Evolutionary conservation across 2,113 vertebrate genomes (phyloP).

Genomic region (Tachysurus fulvidraco): DNA sequence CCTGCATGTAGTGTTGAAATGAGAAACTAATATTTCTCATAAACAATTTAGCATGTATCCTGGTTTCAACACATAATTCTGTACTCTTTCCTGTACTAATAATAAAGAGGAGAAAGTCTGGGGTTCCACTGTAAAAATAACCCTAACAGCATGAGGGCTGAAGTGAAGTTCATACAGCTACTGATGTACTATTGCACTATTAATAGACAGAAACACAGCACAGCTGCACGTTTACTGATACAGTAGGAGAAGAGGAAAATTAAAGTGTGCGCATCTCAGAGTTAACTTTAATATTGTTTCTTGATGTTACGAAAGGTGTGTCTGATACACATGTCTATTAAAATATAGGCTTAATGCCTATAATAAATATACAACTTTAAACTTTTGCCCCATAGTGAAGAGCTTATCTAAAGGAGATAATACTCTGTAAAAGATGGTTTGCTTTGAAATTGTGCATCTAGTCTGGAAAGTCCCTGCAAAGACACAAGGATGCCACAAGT

Average conservation of each 20-base stretch:
- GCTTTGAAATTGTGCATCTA: not conserved
- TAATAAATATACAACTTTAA: no score
- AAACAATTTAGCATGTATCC: not conserved
- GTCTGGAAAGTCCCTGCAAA: not conserved
- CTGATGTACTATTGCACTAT: slow-evolving; percentile 32
- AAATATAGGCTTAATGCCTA: not conserved
- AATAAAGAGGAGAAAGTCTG: slow-evolving; percentile 5
- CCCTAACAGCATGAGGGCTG: not conserved
- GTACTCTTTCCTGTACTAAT: not conserved
- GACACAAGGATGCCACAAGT: not conserved
- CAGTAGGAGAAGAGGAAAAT: not conserved
- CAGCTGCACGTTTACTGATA: slow-evolving; percentile 36
- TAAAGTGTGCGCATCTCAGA: not conserved
- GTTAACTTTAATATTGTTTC: not conserved
- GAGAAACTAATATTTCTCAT: not conserved
- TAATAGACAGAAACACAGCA: slow-evolving; percentile 33
- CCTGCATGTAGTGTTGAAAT: not conserved
- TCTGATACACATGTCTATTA: not conserved
- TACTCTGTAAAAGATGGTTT: not conserved
- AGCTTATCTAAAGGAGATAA: not conserved
- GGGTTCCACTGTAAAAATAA: slow-evolving; percentile 23
- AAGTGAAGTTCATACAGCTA: not conserved
- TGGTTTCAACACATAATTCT: not conserved
- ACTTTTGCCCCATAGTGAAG: not conserved
- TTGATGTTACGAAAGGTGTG: not conserved